Evolutionary conservation across 2,113 vertebrate species (phyloP).

Genomic region (Butorides virescens): DNA sequence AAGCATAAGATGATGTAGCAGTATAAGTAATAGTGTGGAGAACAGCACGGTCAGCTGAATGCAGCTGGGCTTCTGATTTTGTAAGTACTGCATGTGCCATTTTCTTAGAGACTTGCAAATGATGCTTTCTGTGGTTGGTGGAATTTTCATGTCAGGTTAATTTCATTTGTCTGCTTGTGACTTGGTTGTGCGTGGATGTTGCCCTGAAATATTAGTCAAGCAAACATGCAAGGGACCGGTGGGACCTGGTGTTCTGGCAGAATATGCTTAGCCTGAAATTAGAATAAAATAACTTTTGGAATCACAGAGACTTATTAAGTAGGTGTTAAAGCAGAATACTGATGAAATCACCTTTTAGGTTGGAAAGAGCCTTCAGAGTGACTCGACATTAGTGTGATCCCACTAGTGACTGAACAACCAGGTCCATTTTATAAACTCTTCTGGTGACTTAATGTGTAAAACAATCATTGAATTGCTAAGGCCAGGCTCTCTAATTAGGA

Average conservation of each 20-base stretch:
- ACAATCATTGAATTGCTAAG: not conserved
- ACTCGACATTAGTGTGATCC: not conserved
- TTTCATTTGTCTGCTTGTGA: not conserved
- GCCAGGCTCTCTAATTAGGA: not conserved
- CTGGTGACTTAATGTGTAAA: not conserved
- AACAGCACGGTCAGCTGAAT: not conserved
- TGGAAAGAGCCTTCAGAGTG: not conserved
- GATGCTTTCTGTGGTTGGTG: not conserved
- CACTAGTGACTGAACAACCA: not conserved
- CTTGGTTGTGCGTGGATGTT: not conserved
- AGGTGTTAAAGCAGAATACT: not conserved
- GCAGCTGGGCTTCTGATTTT: not conserved
- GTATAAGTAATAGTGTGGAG: not conserved
- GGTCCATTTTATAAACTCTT: not conserved
- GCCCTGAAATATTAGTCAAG: not conserved
- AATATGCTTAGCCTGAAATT: not conserved
- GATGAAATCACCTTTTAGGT: not conserved
- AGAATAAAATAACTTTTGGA: constrained; percentile 10
- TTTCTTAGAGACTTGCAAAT: not conserved
- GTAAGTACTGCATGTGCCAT: constrained; percentile 29
- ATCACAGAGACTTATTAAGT: not conserved
- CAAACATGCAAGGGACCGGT: not conserved
- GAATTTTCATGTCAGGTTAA: not conserved
- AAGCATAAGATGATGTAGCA: not conserved
- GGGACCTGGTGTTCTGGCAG: not conserved